A percentile compares a stretch with the other conserved stretches of the same genome.
phyloP scores from a whole-genome alignment of 2,888 invertebrate genomes.

The Drosophila bunnanda region DNA sequence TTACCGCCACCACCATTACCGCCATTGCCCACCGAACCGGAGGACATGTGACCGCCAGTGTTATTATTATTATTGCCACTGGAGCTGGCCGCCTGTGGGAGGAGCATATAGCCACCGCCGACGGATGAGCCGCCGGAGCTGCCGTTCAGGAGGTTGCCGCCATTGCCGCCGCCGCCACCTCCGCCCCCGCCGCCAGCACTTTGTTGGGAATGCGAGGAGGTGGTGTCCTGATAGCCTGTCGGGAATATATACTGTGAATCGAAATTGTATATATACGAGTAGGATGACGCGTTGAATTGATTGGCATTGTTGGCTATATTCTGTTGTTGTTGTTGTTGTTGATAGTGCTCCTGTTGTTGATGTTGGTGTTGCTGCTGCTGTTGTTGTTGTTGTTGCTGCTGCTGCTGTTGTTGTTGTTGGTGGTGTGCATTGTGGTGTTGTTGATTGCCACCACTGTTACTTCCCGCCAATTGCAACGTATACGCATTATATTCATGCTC shows the following conservation, averaged over 20 bases:
- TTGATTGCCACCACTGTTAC: constrained; percentile 48
- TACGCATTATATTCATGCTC: constrained; percentile 80
- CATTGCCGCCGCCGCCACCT: constrained; percentile 84
- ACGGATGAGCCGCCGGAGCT: constrained; percentile 85
- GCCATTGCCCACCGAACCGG: constrained; percentile 46
- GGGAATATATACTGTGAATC: constrained; percentile 86
- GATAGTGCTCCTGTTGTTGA: constrained; percentile 80
- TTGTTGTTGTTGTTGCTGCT: constrained; percentile 74
- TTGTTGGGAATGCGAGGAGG: constrained; percentile 84
- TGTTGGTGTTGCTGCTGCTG: constrained; percentile 79
- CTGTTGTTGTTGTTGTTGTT: constrained; percentile 82
- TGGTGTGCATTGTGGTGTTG: constrained; percentile 77
- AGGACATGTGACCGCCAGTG: constrained; percentile 81
- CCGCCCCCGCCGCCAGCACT: constrained; percentile 82
- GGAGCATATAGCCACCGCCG: constrained; percentile 68
- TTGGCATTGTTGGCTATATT: constrained; percentile 84
- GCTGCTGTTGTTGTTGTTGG: constrained; percentile 72
- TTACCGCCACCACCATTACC: constrained; percentile 13
- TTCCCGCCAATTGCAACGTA: constrained; percentile 73
- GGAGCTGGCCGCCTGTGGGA: constrained; percentile 78
- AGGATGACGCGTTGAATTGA: constrained; percentile 82
- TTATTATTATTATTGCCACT: constrained; percentile 61
- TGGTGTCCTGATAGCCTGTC: constrained; percentile 85
- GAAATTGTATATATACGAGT: constrained; percentile 86
- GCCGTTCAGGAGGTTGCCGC: constrained; percentile 88